phyloP scores from a whole-genome alignment of 2,888 invertebrate species.

The Euplagia quadripunctaria region DNA sequence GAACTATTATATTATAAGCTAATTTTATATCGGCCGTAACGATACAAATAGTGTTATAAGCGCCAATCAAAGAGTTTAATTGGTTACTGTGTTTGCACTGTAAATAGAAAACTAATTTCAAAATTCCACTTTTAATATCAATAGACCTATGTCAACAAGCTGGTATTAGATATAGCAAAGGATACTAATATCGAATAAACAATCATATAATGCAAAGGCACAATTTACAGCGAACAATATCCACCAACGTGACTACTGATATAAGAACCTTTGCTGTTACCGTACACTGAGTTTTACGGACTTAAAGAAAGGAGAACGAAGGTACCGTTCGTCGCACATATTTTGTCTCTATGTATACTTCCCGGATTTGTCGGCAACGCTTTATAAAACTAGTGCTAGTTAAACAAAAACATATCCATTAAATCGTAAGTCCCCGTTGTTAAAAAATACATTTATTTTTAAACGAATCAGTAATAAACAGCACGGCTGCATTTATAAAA shows the following conservation, averaged over 20 bases:
- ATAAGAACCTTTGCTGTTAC: background rate
- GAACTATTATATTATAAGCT: no score
- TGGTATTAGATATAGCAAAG: no score
- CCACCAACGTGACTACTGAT: background rate
- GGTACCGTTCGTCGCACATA: background rate
- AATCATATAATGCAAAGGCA: no score
- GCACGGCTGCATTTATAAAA: background rate
- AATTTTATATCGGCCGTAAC: no score
- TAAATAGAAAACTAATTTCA: no score
- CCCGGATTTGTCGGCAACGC: background rate
- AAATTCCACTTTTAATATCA: no score
- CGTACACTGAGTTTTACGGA: background rate
- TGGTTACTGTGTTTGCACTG: no score
- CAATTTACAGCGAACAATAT: background rate
- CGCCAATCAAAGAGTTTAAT: no score
- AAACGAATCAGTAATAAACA: background rate
- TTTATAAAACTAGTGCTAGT: background rate
- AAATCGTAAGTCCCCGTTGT: background rate
- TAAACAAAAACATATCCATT: no score
- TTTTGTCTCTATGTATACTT: background rate
- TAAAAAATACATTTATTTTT: background rate
- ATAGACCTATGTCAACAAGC: no score
- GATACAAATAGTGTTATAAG: no score
- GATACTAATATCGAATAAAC: background rate
- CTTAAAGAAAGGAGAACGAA: background rate